Evolutionary conservation across 2,113 vertebrate species (phyloP).

Genomic region (Cryptomyrus ogoouensis): DNA sequence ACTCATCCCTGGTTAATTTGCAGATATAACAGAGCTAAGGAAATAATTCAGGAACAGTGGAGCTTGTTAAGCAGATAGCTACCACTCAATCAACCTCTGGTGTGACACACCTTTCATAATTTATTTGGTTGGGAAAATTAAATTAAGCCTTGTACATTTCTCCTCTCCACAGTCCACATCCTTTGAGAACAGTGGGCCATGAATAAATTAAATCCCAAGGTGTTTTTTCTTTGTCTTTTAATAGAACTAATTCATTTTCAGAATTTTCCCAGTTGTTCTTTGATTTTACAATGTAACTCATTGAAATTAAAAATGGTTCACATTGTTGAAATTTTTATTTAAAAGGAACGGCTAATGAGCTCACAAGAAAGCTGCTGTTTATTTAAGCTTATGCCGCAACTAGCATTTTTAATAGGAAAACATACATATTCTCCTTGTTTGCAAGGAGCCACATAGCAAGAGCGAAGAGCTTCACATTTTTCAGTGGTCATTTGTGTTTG

Average conservation of each 20-base stretch:
- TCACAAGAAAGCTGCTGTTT: not conserved
- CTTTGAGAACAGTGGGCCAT: not conserved
- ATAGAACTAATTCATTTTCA: not conserved
- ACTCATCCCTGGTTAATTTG: not conserved
- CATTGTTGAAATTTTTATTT: not conserved
- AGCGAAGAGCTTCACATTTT: not conserved
- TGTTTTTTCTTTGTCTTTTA: not conserved
- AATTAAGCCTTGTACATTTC: constrained; percentile 1
- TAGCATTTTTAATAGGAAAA: not conserved
- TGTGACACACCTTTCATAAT: constrained; percentile 9
- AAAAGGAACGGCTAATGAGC: not conserved
- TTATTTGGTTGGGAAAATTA: constrained; percentile 13
- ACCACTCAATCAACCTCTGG: not conserved
- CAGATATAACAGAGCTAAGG: not conserved
- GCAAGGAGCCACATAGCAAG: not conserved
- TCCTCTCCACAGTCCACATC: not conserved
- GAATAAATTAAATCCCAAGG: not conserved
- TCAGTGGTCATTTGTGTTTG: not conserved
- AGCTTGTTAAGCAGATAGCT: constrained; percentile 1
- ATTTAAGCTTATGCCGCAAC: not conserved
- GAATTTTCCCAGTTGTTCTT: not conserved
- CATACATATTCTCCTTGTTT: not conserved
- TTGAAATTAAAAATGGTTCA: not conserved
- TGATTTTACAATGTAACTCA: not conserved
- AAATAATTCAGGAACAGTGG: not conserved